Conservation (phyloP, 2,888 invertebrate genomes). For the Pycnomerus fuliginosus region DNA sequence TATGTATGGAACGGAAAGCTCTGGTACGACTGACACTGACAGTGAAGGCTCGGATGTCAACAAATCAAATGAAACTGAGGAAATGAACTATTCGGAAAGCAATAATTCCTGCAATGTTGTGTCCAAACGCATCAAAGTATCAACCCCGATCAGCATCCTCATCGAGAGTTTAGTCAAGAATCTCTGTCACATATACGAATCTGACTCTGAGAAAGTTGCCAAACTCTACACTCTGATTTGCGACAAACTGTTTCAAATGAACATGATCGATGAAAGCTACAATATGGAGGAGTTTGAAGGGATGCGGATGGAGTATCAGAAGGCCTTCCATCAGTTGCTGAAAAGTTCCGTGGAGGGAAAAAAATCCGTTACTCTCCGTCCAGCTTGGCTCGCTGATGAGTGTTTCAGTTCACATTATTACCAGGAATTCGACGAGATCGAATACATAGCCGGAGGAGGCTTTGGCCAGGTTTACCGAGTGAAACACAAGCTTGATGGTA, state of each 20-base stretch:
- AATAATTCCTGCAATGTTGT: slow-evolving; percentile 7
- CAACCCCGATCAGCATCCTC: slow-evolving; percentile 66
- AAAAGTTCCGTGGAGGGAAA: slow-evolving; percentile 60
- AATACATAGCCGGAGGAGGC: slow-evolving; percentile 71
- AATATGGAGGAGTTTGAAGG: slow-evolving; percentile 69
- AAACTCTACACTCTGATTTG: slow-evolving; percentile 68
- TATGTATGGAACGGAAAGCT: slow-evolving; percentile 23
- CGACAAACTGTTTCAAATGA: slow-evolving; percentile 66
- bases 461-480: slow-evolving; percentile 71
- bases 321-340: slow-evolving; percentile 65
- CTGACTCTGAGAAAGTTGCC: slow-evolving; percentile 59
- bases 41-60: slow-evolving; percentile 9
- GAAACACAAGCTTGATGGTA: slow-evolving; percentile 71
- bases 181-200: slow-evolving; percentile 65
- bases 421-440: slow-evolving; percentile 69
- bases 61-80: background rate
- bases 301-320: slow-evolving; percentile 67
- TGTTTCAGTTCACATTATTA: slow-evolving; percentile 63
- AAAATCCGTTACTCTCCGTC: slow-evolving; percentile 55
- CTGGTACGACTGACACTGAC: slow-evolving; percentile 20
- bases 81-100: background rate
- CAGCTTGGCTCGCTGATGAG: slow-evolving; percentile 57
- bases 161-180: slow-evolving; percentile 71
- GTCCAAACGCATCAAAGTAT: slow-evolving; percentile 38
- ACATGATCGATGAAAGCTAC: slow-evolving; percentile 70